Evolutionary conservation across 2,113 vertebrate genomes (phyloP).

Genomic region (Miniopterus natalensis): DNA sequence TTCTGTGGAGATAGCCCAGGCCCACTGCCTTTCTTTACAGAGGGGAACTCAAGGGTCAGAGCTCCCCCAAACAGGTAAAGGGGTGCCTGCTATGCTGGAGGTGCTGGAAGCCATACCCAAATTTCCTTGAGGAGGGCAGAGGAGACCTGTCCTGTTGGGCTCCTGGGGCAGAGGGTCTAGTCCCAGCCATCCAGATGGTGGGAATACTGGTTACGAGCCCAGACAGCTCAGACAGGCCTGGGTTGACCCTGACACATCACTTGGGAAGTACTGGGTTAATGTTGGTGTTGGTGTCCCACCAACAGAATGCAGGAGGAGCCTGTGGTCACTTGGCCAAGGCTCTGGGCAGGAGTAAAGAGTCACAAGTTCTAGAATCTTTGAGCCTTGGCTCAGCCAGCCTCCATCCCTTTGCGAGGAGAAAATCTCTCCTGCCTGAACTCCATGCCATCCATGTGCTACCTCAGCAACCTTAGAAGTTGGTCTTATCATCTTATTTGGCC

Average conservation of each 20-base stretch:
- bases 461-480: background rate
- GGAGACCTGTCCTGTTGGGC: background rate
- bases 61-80: background rate
- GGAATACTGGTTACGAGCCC: background rate
- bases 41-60: background rate
- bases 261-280: background rate
- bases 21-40: background rate
- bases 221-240: background rate
- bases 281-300: background rate
- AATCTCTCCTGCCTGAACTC: background rate
- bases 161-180: background rate
- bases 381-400: background rate
- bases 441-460: rapidly evolving
- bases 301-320: background rate
- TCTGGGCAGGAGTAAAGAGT: background rate
- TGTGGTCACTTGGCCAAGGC: background rate
- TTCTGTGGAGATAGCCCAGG: background rate
- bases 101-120: background rate
- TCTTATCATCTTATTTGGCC: background rate
- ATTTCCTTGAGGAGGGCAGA: background rate
- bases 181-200: rapidly evolving
- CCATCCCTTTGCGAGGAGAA: background rate
- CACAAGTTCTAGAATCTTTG: background rate
- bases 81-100: background rate
- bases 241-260: rapidly evolving